A percentile compares a stretch with the other conserved stretches of the same genome.
Evolutionary conservation across 2,113 vertebrate genomes (phyloP).

Genomic region (Lepidiolamprologus cunningtoni): DNA sequence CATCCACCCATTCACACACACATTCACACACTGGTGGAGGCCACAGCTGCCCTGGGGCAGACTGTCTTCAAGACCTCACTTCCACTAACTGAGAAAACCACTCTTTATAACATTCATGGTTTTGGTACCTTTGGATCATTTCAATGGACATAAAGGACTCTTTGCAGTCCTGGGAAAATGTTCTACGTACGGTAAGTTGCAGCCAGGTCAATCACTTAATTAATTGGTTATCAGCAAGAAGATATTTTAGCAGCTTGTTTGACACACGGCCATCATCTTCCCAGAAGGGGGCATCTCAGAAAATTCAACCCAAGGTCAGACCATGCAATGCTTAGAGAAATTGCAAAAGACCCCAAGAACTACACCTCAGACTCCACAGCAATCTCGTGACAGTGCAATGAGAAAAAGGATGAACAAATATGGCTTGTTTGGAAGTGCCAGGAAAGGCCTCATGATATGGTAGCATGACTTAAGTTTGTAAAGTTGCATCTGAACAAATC

Average conservation of each 20-base stretch:
- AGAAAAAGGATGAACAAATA: neutral
- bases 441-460: accelerated
- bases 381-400: neutral
- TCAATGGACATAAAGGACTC: neutral
- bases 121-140: neutral
- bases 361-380: neutral
- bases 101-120: neutral
- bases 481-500: neutral
- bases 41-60: too few species aligned
- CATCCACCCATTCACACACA: too few species aligned
- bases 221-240: neutral
- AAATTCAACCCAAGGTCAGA: neutral
- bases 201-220: neutral
- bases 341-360: neutral
- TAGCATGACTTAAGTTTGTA: neutral
- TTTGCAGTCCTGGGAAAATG: neutral
- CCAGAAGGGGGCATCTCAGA: accelerated
- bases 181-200: neutral
- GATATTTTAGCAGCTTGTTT: neutral
- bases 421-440: neutral
- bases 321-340: neutral
- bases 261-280: neutral
- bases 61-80: neutral
- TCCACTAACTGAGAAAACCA: neutral
- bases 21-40: too few species aligned